Base-by-base conservation (phyloP, 2,888 invertebrate genomes). In the Tricholauxania praeusta region DNA sequence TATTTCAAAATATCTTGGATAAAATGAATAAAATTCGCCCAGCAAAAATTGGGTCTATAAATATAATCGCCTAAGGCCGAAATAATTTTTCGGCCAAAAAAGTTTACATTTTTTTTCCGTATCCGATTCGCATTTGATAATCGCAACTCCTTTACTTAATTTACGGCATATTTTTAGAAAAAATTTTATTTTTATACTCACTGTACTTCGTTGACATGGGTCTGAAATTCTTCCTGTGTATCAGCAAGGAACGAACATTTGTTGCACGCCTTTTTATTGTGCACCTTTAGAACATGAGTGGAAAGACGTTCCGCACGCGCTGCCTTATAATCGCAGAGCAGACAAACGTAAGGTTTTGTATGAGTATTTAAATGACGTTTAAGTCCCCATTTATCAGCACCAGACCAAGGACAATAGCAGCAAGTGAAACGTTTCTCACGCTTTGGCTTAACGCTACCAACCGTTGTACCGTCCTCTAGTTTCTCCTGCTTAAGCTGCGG, bases 351-450 rank as follows among this genome's bases (percentile, higher is more conserved):
- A 60, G 96, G 96, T 88, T 96, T 96, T 84, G 96, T 91, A 87
- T 97, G 96, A 51, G 96, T 96, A 89, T 96, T 96, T 82, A 96
- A 91, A 86, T 97, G 96, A 63, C 96, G 91, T 87, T 96, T 96
- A 74, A 96, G 89, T 82, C 96, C 96, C 96, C 96, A 97, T 86
- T 96, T 96, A 88, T 96, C 96, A 72, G 94, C 95, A 28, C 96
- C 96, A 53, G 94, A 94, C 96, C 96, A 96, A 28, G 96, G 91
- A 87, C 96, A 97, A 86, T 95, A 96, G 85, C 94, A 94, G 88
- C 96, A 96, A 78, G 93, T 92, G 88, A 93, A 94, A 79, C 94
- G 91, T 80, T 93, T 91, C 84, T 92, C 92, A 66, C 91, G 90
- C 87, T 89, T 92, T 3, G 87, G 83, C 72, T 87, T 87, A 17